phyloP scores from a whole-genome alignment of 1,140 invertebrate species.

The Apis laboriosa region DNA sequence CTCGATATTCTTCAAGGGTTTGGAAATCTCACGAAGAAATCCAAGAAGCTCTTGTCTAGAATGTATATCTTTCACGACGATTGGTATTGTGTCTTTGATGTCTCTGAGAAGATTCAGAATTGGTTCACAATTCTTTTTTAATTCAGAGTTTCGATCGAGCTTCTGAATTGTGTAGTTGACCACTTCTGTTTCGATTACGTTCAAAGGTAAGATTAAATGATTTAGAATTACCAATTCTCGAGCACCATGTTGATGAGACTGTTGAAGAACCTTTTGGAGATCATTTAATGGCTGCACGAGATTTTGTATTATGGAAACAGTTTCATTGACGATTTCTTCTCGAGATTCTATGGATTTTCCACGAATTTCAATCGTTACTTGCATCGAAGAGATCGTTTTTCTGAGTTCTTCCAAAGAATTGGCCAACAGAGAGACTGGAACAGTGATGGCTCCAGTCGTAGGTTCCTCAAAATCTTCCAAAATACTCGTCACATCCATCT shows the following conservation, averaged over 20 bases:
- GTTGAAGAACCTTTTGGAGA: constrained; percentile 58
- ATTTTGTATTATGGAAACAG: constrained; percentile 42
- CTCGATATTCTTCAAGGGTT: constrained; percentile 65
- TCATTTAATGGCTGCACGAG: constrained; percentile 64
- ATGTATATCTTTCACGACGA: constrained; percentile 61
- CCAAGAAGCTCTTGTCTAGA: constrained; percentile 62
- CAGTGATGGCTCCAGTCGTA: constrained; percentile 38
- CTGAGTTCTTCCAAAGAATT: constrained; percentile 64
- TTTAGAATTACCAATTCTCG: constrained; percentile 68
- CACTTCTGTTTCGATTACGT: constrained; percentile 62
- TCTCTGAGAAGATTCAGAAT: constrained; percentile 55
- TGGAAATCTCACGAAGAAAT: constrained; percentile 62
- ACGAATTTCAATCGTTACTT: background rate
- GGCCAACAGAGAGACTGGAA: constrained; percentile 60
- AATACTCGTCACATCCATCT: constrained; percentile 65
- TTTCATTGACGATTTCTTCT: constrained; percentile 25
- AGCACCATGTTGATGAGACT: constrained; percentile 59
- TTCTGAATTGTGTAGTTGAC: constrained; percentile 55
- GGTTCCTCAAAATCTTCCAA: constrained; percentile 71
- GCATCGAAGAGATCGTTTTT: constrained; percentile 51
- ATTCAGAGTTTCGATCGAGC: background rate
- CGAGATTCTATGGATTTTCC: background rate
- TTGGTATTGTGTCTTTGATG: constrained; percentile 64
- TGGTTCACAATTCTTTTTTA: constrained; percentile 42
- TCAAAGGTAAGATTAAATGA: constrained; percentile 60